Base-by-base conservation (phyloP, 2,888 invertebrate species). In the Epinotia brunnichana region DNA sequence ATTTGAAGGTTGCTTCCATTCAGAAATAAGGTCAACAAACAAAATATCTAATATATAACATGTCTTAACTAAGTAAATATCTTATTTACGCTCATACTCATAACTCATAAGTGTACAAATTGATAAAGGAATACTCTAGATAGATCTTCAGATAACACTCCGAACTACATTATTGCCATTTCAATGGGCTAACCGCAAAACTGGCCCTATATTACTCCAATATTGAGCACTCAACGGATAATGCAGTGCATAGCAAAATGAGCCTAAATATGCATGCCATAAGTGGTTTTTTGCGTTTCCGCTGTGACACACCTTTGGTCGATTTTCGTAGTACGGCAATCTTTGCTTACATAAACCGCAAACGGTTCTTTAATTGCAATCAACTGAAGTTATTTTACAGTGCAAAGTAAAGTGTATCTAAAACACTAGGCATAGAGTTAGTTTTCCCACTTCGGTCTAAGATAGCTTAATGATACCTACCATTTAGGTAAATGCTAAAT, bases 341-440 rank as follows among this genome's bases (percentile, higher is more conserved):
- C 13, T 35, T 13, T 29, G 10, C 10, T 15, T 4, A 21, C 21
- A n/a, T 10, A 66, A 41, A 66, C 39, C 64, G 41, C 64, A 66
- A 66, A 56, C n/a, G n/a, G 39, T 54, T 39, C 7, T 54, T 54
- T 21, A 66, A 54, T 39, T 54, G 48, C 44, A 48, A 9, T 62
- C 4, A 62, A 10, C 29, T 48, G 48, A 62, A 24, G 21, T 48
- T 15, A 48, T 48, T 48, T 48, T 48, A 48, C n/a, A 48, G 48
- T 48, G n/a, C n/a, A 21, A n/a, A 1, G 35, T 9, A 15, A 60
- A n/a, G n/a, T 57, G 35, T n/a, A n/a, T 39, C n/a, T 15, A 57
- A 29, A 35, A n/a, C 44, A 17, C 15, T 61, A 41, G 13, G 13
- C 5, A 19, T 11, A n/a, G 9, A 44, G 44, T 61, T n/a, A n/a